Conservation (phyloP, 1,140 invertebrate species). For the Agrilus planipennis region DNA sequence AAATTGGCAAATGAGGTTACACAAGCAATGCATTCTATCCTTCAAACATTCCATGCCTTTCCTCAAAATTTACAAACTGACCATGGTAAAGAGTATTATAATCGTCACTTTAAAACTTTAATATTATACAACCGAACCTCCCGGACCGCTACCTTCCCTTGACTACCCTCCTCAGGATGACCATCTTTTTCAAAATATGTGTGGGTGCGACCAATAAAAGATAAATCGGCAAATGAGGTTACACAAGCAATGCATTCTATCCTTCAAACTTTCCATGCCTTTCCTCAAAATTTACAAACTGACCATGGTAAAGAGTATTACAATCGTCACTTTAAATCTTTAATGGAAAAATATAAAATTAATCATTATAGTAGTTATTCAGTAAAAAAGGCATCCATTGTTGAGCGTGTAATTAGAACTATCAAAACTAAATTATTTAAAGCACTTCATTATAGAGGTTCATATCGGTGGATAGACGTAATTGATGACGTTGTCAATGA, state of each 20-base stretch:
- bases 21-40: too few species aligned
- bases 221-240: slow-evolving; percentile 18
- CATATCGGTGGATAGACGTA: slow-evolving; percentile 24
- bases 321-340: slow-evolving; percentile 17
- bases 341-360: slow-evolving; percentile 22
- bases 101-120: too few species aligned
- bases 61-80: too few species aligned
- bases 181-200: too few species aligned
- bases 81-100: too few species aligned
- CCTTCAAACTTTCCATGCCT: neutral
- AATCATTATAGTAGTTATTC: slow-evolving; percentile 28
- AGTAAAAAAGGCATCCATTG: slow-evolving; percentile 30
- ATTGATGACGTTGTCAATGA: slow-evolving; percentile 24
- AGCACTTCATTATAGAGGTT: slow-evolving; percentile 28
- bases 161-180: too few species aligned
- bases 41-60: too few species aligned
- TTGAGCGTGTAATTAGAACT: slow-evolving; percentile 34
- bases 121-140: too few species aligned
- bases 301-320: slow-evolving; percentile 28
- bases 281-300: slow-evolving; percentile 21
- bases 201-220: slow-evolving; percentile 16
- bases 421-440: slow-evolving; percentile 31
- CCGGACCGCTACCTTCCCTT: too few species aligned
- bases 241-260: slow-evolving; percentile 13
- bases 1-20: too few species aligned